These are phyloP conservation scores for Leptosomus discolor DNA, from an alignment of 2,113 vertebrate genomes.

Conservation along the genomic window DNA sequence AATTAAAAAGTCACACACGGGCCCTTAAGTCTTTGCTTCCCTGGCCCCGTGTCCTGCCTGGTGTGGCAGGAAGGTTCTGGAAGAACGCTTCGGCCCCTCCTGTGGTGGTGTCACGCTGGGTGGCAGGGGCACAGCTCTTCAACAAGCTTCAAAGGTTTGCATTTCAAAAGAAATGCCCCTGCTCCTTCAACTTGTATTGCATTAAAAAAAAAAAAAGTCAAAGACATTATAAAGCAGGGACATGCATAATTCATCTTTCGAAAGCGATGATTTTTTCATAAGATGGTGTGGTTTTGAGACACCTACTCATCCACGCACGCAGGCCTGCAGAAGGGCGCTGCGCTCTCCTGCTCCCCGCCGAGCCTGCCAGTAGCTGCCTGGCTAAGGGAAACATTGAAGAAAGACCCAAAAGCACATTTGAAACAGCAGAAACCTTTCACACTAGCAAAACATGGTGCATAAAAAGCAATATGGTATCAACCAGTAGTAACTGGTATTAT, in stretches of 20 bases:
- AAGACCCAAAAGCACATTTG: background rate
- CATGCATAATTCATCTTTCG: background rate
- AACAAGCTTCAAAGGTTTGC: accelerated
- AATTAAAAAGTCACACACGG: background rate
- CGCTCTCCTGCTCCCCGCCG: accelerated
- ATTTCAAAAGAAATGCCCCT: background rate
- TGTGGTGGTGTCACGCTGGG: accelerated
- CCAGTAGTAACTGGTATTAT: background rate
- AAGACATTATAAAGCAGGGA: background rate
- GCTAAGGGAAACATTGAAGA: accelerated
- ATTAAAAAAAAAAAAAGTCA: background rate
- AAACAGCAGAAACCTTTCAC: background rate
- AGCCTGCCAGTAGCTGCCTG: accelerated
- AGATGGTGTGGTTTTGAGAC: background rate
- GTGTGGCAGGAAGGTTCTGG: accelerated
- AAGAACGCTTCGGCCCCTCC: accelerated
- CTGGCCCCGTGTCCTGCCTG: accelerated
- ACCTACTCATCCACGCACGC: accelerated
- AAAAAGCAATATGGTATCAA: background rate
- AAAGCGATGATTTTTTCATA: background rate
- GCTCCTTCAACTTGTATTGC: background rate
- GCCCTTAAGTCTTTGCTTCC: too few species aligned
- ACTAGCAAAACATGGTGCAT: background rate
- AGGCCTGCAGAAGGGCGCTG: accelerated
- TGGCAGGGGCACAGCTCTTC: accelerated